Base-by-base conservation (phyloP, 2,888 invertebrate genomes). In the Strigamia transsilvanica region DNA sequence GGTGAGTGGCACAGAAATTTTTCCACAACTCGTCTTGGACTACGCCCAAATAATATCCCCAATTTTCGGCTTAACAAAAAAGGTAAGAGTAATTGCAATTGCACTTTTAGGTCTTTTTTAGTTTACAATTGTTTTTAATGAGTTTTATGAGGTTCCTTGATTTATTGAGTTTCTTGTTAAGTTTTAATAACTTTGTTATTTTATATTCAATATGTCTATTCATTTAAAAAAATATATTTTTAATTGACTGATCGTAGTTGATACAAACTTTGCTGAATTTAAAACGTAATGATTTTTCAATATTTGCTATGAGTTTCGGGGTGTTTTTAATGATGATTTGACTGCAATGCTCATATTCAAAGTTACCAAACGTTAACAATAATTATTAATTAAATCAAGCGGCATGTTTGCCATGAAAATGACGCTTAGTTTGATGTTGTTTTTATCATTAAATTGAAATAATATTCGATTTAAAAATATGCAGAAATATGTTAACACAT, bases 1-100 rank as follows among this genome's bases (percentile, higher is more conserved):
- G 23, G 61, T 61, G 61, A 61, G 61, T 61, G 61, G 61, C 61
- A 61, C 61, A 61, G 61, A 61, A 46, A 61, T 61, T 61, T 61
- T 61, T 61, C 61, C 61, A 61, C 61, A 61, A 61, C 61, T 61
- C 61, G 61, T 61, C 61, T 61, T 61, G 61, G 61, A 61, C 61
- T 61, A 61, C 61, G 61, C 61, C 61, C 61, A 61, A 61, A 61
- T 61, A 61, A 61, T 23, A 61, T 61, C 61, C 7, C 21, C 61
- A 18, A 23, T 61, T 23, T 61, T 23, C 12, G 61, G 21, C 12
- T 61, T 12, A 61, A 23, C 46, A 46, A 61, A 61, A 56, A 61
- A 61, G 61, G 61, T 61, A 61, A 61, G 61, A 61, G 21, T 61
- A 61, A 46, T 13, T 46, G 46, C 46, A 46, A 13, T 2, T 15